Conservation (phyloP, 2,888 invertebrate species). For the Zaprionus obscuricornis region DNA sequence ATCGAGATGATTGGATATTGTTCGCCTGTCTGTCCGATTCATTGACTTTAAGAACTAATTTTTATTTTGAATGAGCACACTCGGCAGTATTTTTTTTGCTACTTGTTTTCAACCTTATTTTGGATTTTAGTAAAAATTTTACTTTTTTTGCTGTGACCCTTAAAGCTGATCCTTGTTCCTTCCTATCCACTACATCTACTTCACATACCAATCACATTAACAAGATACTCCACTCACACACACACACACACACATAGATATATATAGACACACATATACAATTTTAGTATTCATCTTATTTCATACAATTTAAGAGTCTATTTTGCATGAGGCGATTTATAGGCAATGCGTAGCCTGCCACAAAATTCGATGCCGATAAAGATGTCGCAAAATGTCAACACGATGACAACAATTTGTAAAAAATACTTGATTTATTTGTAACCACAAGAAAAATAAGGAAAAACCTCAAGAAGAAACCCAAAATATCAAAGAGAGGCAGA, state of each 20-base stretch:
- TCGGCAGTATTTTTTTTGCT: too few relatives aligned
- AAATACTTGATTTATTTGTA: slow-evolving; percentile 77
- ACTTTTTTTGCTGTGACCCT: background rate
- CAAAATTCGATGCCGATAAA: slow-evolving; percentile 56
- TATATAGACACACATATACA: too few relatives aligned
- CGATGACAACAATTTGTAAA: slow-evolving; percentile 79
- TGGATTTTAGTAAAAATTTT: too few relatives aligned
- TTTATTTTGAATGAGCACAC: too few relatives aligned
- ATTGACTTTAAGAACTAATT: too few relatives aligned
- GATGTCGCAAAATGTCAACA: slow-evolving; percentile 76
- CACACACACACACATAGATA: background rate
- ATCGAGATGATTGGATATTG: too few relatives aligned
- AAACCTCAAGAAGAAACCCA: slow-evolving; percentile 9
- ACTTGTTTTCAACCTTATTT: too few relatives aligned
- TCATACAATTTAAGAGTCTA: slow-evolving; percentile 9
- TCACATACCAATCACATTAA: slow-evolving; percentile 46
- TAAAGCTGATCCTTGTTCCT: slow-evolving; percentile 5
- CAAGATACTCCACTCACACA: slow-evolving; percentile 11
- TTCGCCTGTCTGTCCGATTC: too few relatives aligned
- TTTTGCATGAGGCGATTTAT: slow-evolving; percentile 36
- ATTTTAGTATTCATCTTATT: too few relatives aligned
- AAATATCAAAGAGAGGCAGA: background rate
- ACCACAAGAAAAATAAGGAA: slow-evolving; percentile 37
- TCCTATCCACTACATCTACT: background rate
- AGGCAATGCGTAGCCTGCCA: slow-evolving; percentile 3